These are phyloP conservation scores for Hydropsyche betteni DNA, from an alignment of 2,888 invertebrate genomes.

Conservation along the genomic window DNA sequence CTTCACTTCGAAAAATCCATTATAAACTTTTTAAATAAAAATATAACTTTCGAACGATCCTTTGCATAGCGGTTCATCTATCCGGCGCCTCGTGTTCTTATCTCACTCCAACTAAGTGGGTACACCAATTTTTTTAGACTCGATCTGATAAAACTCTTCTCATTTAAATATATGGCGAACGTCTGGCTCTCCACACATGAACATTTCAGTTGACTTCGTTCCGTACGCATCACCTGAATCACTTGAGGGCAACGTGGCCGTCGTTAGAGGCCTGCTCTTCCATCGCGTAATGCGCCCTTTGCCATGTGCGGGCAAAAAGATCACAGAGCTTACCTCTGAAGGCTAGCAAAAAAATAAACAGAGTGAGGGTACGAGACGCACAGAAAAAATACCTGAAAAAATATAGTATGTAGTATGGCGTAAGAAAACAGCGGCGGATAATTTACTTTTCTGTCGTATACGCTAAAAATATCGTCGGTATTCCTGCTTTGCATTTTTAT, in stretches of 20 bases:
- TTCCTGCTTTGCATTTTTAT: conserved; percentile 16
- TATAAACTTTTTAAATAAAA: too few relatives aligned
- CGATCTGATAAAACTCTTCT: conserved; percentile 5
- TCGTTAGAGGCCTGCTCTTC: not conserved
- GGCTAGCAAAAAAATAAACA: not conserved
- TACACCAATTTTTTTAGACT: not conserved
- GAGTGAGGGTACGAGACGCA: not conserved
- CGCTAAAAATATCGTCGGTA: conserved; percentile 4
- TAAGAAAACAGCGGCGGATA: not conserved
- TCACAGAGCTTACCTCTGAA: not conserved
- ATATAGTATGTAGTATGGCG: too few relatives aligned
- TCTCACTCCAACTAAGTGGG: not conserved
- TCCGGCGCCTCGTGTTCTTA: too few relatives aligned
- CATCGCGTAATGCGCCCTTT: not conserved
- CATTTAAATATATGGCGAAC: conserved; percentile 11
- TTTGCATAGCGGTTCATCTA: too few relatives aligned
- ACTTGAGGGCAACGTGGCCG: conserved; percentile 18
- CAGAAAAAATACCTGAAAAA: too few relatives aligned
- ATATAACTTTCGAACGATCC: too few relatives aligned
- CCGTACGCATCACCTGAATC: conserved; percentile 10
- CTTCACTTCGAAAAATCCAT: too few relatives aligned
- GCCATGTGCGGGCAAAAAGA: not conserved
- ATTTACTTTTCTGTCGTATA: conserved; percentile 6
- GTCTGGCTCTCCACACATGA: not conserved
- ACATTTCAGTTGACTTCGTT: conserved; percentile 10